A percentile compares a stretch with the other conserved stretches of the same genome.
Evolutionary conservation across 2,113 vertebrate species (phyloP).

Genomic region (Tragelaphus buxtoni): DNA sequence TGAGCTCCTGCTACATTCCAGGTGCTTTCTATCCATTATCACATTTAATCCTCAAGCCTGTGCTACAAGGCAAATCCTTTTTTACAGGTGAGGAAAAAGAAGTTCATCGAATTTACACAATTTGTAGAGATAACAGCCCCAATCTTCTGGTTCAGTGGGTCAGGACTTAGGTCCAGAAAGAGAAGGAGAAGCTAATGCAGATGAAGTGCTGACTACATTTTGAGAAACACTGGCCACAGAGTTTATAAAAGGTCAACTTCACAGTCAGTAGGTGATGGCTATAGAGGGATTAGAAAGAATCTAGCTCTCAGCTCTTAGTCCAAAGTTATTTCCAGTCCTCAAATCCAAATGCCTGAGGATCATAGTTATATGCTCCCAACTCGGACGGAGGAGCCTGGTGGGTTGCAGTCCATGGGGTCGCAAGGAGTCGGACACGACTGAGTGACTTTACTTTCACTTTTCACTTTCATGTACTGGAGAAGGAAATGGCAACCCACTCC

Average conservation of each 20-base stretch:
- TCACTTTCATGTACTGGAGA: too few species aligned
- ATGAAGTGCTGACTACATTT: background rate
- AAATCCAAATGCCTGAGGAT: background rate
- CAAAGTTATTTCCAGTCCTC: background rate
- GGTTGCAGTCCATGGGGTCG: background rate
- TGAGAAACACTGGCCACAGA: background rate
- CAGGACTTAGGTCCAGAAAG: background rate
- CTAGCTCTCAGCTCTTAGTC: background rate
- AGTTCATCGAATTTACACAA: background rate
- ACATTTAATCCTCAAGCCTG: slow-evolving; percentile 6
- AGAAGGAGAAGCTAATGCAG: background rate
- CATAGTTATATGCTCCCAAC: background rate
- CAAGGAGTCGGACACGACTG: too few species aligned
- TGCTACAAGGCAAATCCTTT: background rate
- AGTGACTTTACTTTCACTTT: too few species aligned
- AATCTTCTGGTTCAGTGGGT: background rate
- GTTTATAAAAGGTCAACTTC: background rate
- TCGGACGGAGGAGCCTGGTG: background rate
- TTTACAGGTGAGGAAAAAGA: background rate
- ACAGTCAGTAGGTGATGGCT: background rate
- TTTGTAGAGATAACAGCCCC: background rate
- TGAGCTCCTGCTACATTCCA: background rate
- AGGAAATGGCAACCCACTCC: too few species aligned
- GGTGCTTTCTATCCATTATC: background rate
- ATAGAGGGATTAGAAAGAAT: background rate